Percentiles rank a stretch among this genome's conserved stretches.
Conservation (phyloP, 2,797 vertebrate genomes). For the Sebastes minor region DNA sequence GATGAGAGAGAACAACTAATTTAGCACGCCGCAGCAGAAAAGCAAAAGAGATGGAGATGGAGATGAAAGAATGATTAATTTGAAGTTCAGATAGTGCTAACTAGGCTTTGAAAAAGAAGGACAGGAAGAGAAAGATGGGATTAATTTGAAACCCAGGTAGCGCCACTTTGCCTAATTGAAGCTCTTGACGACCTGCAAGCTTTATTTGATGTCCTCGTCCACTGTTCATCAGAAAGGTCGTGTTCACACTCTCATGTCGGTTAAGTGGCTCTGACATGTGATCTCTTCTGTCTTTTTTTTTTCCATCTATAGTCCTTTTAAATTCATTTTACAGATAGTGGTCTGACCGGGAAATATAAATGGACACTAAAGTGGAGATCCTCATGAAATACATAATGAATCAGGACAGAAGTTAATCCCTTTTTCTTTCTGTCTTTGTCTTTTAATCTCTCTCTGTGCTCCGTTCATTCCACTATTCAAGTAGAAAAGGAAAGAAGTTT, state of each 20-base stretch:
- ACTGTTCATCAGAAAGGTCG: constrained; percentile 33
- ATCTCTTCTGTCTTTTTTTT: not conserved
- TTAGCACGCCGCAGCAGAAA: constrained; percentile 25
- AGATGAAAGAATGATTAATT: constrained; percentile 53
- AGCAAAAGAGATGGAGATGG: constrained; percentile 27
- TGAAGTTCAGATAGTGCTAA: constrained; percentile 36
- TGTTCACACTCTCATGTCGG: not conserved
- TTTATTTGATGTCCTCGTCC: constrained; percentile 31
- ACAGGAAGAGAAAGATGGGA: constrained; percentile 18
- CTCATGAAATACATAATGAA: not conserved
- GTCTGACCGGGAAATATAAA: not conserved
- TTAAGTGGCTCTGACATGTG: constrained; percentile 8
- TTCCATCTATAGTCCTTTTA: not conserved
- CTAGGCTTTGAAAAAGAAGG: constrained; percentile 20
- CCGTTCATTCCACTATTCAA: too few species aligned
- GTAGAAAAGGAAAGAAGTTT: not conserved
- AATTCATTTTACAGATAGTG: not conserved
- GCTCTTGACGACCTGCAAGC: constrained; percentile 6
- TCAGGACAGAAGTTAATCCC: not conserved
- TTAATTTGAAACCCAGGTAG: constrained; percentile 46
- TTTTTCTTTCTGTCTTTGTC: too few species aligned
- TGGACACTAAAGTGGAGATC: not conserved
- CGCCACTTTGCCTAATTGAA: constrained; percentile 27
- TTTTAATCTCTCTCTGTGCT: not conserved
- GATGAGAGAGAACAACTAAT: constrained; percentile 51